Percentiles rank a stretch among this genome's conserved stretches.
These are phyloP conservation scores for Hetaerina titia DNA, from an alignment of 2,888 invertebrate species.

Conservation along the genomic window DNA sequence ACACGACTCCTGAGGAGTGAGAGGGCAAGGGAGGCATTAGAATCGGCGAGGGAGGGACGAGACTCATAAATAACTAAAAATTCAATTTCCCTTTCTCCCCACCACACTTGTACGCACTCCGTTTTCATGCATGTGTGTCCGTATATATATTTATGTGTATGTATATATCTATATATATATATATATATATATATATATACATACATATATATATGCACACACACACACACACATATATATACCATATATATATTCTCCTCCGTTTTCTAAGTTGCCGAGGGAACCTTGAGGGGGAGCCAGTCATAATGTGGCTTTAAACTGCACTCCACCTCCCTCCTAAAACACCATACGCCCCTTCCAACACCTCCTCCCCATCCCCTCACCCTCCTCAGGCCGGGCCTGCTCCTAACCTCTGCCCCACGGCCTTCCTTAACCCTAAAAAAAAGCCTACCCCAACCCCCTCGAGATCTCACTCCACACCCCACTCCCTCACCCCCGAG, in stretches of 20 bases:
- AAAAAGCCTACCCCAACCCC: not conserved
- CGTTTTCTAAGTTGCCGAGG: not conserved
- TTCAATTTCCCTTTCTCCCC: constrained; percentile 62
- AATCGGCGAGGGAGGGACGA: constrained; percentile 45
- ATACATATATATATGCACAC: not conserved
- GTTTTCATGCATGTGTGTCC: too few relatives aligned
- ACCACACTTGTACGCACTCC: not conserved
- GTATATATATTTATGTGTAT: not conserved
- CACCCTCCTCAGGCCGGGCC: not conserved
- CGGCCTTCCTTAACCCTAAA: not conserved
- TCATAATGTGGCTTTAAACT: constrained; percentile 65
- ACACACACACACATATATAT: too few relatives aligned
- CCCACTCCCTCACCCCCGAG: not conserved
- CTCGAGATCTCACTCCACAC: not conserved
- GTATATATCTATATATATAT: too few relatives aligned
- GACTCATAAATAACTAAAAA: constrained; percentile 65
- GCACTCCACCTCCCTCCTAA: not conserved
- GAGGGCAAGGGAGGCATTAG: constrained; percentile 43
- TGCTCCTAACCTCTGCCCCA: not conserved
- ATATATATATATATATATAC: too few relatives aligned
- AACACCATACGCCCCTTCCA: not conserved
- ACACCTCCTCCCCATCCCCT: not conserved
- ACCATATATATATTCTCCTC: not conserved
- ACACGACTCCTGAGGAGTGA: not conserved
- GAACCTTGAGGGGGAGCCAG: constrained; percentile 41